Evolutionary conservation across 23 tunicate genomes (phyloP).

Genomic region (Styela clava): DNA sequence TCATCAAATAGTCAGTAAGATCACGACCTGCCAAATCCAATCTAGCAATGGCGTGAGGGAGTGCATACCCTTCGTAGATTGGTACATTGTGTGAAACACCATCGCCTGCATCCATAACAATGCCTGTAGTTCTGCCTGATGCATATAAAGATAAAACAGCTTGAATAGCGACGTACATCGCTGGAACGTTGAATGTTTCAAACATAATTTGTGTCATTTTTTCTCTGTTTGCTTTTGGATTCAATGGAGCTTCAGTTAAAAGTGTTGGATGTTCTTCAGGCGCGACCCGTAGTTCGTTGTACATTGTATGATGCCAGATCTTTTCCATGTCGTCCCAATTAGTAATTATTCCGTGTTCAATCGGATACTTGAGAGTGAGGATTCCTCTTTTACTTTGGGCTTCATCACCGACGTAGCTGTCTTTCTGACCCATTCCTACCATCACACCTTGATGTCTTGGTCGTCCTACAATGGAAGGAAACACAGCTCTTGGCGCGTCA

Average conservation of each 20-base stretch:
- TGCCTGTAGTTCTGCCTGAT: constrained; percentile 18
- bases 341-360: constrained; percentile 28
- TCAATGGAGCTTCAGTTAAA: constrained; percentile 94
- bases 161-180: constrained; percentile 88
- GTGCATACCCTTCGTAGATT: constrained; percentile 94
- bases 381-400: constrained; percentile 99
- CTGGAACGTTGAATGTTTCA: neutral
- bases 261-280: constrained; percentile 98
- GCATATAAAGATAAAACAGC: neutral
- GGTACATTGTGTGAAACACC: constrained; percentile 97
- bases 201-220: constrained; percentile 75
- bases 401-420: constrained; percentile 98
- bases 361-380: constrained; percentile 79
- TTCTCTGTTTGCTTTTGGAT: constrained; percentile 77
- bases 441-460: constrained; percentile 78
- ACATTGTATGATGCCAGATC: neutral
- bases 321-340: neutral
- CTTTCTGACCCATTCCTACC: constrained; percentile 99
- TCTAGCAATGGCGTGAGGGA: constrained; percentile 85
- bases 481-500: neutral
- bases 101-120: constrained; percentile 88
- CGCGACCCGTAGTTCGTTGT: constrained; percentile 49
- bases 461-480: neutral
- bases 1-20: constrained; percentile 80
- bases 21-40: constrained; percentile 89